Base-by-base conservation (phyloP, 1,140 invertebrate species). In the Zaprionus africanus region DNA sequence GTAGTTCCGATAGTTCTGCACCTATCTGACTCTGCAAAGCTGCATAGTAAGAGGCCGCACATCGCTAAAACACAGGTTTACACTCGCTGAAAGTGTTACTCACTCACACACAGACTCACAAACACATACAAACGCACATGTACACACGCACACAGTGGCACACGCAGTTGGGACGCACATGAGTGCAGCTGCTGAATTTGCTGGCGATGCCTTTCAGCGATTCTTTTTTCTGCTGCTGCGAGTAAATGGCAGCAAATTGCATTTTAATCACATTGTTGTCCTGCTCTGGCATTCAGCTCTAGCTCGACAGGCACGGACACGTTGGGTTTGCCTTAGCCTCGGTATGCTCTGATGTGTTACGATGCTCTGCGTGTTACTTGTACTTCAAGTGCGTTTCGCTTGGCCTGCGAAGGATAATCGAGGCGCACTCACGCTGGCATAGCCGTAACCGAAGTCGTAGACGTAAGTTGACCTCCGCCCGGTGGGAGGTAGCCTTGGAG, bases 251-350 rank as follows among this genome's bases (percentile, higher is more conserved):
- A 69, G 84, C 84, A 87, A 87, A 87, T 87, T 87, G 84, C 84
- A 84, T 84, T 87, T 87, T 84, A 88, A 87, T 88, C 81, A 87
- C 84, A 87, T 88, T 88, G 84, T 87, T 83, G 64, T 83, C 51
- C 70, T 71, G 54, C 3, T 56, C 34, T 62, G 68, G 65, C 75
- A 85, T 71, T 15, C 54, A 56, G 54, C 22, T 38, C 31, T 28
- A 49, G n/a, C 24, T 58, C 36, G 19, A 43, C 34, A 12, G 12
- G 36, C 51, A 64, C 54, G 28, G 13, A 59, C 36, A 41, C 9
- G 46, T 51, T 68, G 13, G 38, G 53, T 57, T 51, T 46, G 41
- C 41, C 1, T n/a, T 38, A 38, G 36, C 15, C 36, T 13, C 4
- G 13, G 12, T 5, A 1, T 38, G 36, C 12, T 4, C 36, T 38